phyloP scores from a whole-genome alignment of 2,113 vertebrate genomes.

The Struthidea cinerea region DNA sequence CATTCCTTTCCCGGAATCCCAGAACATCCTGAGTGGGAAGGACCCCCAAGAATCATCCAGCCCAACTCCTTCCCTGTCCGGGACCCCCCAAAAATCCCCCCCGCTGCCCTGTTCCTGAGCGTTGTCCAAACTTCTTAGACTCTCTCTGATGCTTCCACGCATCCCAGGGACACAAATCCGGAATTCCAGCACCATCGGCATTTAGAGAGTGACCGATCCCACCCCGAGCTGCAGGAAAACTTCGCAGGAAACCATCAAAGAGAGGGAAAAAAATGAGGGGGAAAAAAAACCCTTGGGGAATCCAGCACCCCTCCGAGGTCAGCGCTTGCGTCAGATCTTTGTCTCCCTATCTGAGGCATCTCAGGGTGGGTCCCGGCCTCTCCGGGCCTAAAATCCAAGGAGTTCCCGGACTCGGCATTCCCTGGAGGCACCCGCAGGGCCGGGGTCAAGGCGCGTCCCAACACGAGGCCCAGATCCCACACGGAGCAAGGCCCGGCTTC shows the following conservation, averaged over 20 bases:
- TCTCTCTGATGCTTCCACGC: neutral
- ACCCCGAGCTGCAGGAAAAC: neutral
- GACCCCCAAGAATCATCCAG: no score
- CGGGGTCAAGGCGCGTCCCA: neutral
- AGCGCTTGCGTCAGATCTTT: neutral
- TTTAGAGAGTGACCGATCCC: neutral
- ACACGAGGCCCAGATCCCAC: neutral
- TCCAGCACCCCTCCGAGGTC: neutral
- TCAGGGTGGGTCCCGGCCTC: constrained; percentile 10
- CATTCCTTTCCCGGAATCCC: neutral
- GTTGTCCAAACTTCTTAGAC: neutral
- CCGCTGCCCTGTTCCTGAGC: rapidly evolving
- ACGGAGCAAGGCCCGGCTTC: neutral
- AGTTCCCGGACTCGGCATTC: neutral
- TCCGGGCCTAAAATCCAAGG: neutral
- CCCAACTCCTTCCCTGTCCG: neutral
- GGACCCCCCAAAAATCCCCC: neutral
- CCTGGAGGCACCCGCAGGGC: neutral
- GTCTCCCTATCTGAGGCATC: constrained; percentile 15
- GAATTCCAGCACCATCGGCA: rapidly evolving
- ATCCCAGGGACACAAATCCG: neutral
- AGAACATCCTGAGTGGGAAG: neutral
- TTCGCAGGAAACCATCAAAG: neutral
- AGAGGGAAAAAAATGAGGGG: neutral
- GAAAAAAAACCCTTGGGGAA: neutral